Conservation (phyloP, 1,140 invertebrate genomes). For the Drosophila guanche region DNA sequence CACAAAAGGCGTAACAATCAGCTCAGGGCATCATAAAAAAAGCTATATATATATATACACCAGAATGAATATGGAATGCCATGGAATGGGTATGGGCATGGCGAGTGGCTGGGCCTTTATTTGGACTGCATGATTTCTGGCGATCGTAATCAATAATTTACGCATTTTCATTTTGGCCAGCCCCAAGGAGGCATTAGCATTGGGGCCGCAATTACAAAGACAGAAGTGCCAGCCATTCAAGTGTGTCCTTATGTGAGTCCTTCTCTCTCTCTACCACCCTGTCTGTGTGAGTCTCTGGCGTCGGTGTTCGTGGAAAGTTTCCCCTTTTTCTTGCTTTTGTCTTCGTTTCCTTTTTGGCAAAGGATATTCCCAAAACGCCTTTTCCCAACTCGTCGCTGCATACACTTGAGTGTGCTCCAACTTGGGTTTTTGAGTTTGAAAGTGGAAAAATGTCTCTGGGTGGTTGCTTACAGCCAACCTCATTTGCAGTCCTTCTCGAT, state of each 20-base stretch:
- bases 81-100: too few relatives aligned
- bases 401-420: constrained; percentile 43
- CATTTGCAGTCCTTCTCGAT: constrained; percentile 39
- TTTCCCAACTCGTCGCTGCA: constrained; percentile 69
- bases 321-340: constrained; percentile 22
- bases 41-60: constrained; percentile 59
- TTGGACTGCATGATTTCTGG: constrained; percentile 64
- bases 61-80: too few relatives aligned
- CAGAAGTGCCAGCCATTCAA: constrained; percentile 72
- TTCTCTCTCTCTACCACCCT: not conserved
- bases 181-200: constrained; percentile 77
- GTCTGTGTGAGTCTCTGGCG: constrained; percentile 23
- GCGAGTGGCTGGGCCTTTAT: constrained; percentile 21
- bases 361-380: constrained; percentile 58
- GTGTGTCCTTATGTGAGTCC: constrained; percentile 49
- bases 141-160: constrained; percentile 82
- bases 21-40: constrained; percentile 62
- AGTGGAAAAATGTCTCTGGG: constrained; percentile 38
- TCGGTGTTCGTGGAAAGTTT: constrained; percentile 12
- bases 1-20: constrained; percentile 73
- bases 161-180: constrained; percentile 74
- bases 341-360: constrained; percentile 25
- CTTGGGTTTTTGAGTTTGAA: constrained; percentile 41
- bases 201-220: constrained; percentile 69
- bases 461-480: constrained; percentile 1